A percentile compares a stretch with the other conserved stretches of the same genome.
These are phyloP conservation scores for Synanthedon andrenaeformis DNA, from an alignment of 2,888 invertebrate genomes.

Conservation along the genomic window DNA sequence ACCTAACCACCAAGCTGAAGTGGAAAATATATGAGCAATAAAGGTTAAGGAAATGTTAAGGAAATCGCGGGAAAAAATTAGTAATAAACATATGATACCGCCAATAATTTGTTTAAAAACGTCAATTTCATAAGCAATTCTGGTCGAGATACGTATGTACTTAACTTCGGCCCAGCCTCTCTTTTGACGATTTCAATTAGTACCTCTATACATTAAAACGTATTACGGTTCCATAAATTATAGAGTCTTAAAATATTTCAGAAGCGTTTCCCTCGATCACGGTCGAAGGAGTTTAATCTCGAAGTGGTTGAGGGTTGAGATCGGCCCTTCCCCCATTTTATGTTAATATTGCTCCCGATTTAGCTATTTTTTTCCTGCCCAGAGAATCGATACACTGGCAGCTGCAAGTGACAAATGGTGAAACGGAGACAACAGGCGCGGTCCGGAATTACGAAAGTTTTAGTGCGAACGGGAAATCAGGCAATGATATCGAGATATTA, in stretches of 20 bases:
- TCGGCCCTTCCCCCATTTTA: constrained; percentile 7
- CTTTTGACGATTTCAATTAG: too few species aligned
- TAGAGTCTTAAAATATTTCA: background rate
- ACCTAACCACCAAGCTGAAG: too few species aligned
- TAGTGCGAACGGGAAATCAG: constrained; percentile 5
- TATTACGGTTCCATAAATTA: background rate
- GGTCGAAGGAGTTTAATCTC: constrained; percentile 27
- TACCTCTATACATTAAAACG: background rate
- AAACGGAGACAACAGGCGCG: constrained; percentile 5
- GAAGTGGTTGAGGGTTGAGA: constrained; percentile 1
- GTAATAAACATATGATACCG: too few species aligned
- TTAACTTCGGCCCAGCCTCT: too few species aligned
- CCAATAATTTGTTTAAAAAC: too few species aligned
- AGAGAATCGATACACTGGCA: constrained; percentile 9
- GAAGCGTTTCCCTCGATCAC: constrained; percentile 17
- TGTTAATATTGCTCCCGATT: constrained; percentile 14
- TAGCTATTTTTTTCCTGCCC: constrained; percentile 8
- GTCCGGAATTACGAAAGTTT: constrained; percentile 5
- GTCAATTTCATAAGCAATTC: too few species aligned
- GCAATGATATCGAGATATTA: background rate
- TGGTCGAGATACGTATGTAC: too few species aligned
- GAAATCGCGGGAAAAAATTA: too few species aligned
- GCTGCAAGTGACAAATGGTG: constrained; percentile 8
- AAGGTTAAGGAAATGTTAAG: too few species aligned
- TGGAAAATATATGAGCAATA: too few species aligned